Conservation (phyloP, 1,140 invertebrate species). For the Brevipalpus yothersi region DNA sequence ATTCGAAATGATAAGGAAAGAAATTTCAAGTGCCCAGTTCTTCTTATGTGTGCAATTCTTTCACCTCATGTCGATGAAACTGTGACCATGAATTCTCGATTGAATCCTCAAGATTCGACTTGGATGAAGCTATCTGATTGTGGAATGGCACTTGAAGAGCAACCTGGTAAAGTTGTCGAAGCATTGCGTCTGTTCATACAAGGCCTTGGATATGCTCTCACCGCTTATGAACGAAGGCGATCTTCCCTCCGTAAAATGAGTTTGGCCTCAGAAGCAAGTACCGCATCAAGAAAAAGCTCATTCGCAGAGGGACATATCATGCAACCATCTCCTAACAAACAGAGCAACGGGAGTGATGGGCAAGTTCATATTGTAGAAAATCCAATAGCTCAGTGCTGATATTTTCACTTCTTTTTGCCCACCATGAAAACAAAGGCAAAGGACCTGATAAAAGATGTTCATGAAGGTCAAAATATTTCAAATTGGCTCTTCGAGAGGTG, state of each 20-base stretch:
- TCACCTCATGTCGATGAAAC: constrained; percentile 75
- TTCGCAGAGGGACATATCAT: neutral
- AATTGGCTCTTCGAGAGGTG: too few relatives aligned
- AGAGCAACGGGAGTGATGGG: neutral
- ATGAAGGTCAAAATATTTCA: too few relatives aligned
- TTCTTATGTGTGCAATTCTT: constrained; percentile 4
- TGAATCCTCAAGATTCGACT: constrained; percentile 82
- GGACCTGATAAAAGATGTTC: neutral
- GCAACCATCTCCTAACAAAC: neutral
- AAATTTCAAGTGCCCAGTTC: constrained; percentile 9
- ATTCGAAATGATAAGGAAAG: constrained; percentile 2
- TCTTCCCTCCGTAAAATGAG: neutral
- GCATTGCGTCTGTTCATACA: constrained; percentile 91
- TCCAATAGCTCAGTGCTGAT: neutral
- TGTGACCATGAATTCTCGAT: constrained; percentile 62
- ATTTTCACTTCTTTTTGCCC: neutral
- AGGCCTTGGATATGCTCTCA: constrained; percentile 62
- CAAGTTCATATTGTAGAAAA: neutral
- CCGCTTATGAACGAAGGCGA: neutral
- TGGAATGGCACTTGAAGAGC: constrained; percentile 93
- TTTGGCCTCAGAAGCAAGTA: constrained; percentile 13
- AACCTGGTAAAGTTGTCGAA: constrained; percentile 87
- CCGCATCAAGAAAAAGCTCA: neutral
- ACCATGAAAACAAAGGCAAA: neutral
- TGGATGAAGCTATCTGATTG: constrained; percentile 99